Conservation (phyloP, 2,113 vertebrate species). For the Micromys minutus region DNA sequence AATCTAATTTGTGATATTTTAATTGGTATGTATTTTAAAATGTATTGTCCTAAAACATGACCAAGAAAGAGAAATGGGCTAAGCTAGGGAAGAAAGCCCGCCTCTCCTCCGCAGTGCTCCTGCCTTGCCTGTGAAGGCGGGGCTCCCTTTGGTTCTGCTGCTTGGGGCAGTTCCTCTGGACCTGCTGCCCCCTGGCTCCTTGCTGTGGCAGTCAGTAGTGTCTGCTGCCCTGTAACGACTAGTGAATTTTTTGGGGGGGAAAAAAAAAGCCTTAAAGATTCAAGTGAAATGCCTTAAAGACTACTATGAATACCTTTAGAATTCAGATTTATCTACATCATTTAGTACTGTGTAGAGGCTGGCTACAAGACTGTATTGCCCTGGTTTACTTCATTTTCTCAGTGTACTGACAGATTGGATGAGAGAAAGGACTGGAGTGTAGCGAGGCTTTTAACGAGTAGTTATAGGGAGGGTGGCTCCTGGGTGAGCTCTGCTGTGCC, state of each 20-base stretch:
- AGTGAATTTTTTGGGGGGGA: neutral
- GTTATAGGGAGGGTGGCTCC: neutral
- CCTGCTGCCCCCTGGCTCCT: neutral
- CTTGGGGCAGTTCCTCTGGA: neutral
- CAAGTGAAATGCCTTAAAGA: conserved; percentile 3
- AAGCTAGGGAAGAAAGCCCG: neutral
- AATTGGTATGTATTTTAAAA: conserved; percentile 46
- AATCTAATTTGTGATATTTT: conserved; percentile 41
- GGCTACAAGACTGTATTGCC: conserved; percentile 9
- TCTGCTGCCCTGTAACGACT: conserved; percentile 21
- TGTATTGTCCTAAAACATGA: neutral
- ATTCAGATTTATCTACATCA: neutral
- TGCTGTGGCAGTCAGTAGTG: neutral
- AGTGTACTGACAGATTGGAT: neutral
- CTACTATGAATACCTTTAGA: conserved; percentile 16
- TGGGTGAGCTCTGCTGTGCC: conserved; percentile 9
- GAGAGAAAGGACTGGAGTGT: conserved; percentile 14
- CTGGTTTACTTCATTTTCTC: conserved; percentile 8
- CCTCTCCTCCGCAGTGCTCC: neutral
- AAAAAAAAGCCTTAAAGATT: neutral
- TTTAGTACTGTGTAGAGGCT: neutral
- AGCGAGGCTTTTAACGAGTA: conserved; percentile 28
- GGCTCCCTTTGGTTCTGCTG: neutral
- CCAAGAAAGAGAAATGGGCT: conserved; percentile 43
- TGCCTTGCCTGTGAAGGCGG: neutral